A percentile compares a stretch with the other conserved stretches of the same genome.
These are phyloP conservation scores for Syrrhaptes paradoxus DNA, from an alignment of 2,113 vertebrate genomes.

Conservation along the genomic window DNA sequence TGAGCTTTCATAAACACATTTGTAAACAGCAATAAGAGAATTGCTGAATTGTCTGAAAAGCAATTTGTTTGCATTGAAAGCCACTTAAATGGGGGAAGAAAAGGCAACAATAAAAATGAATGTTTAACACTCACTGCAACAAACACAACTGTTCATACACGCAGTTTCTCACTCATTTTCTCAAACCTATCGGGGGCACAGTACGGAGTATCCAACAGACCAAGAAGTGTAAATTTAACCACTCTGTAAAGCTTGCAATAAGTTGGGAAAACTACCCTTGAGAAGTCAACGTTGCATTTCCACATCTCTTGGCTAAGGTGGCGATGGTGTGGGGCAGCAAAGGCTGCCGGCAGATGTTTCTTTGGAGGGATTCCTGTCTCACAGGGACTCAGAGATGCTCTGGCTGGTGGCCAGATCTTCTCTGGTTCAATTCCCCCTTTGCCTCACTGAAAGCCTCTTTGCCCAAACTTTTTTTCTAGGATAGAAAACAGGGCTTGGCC, in stretches of 20 bases:
- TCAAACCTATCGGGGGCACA: background rate
- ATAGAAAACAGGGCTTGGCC: background rate
- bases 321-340: background rate
- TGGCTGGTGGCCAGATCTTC: background rate
- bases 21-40: constrained; percentile 73
- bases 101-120: constrained; percentile 36
- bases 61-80: constrained; percentile 56
- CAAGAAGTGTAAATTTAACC: background rate
- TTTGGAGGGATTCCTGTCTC: background rate
- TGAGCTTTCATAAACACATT: constrained; percentile 73
- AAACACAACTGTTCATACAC: background rate
- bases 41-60: constrained; percentile 64
- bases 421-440: background rate
- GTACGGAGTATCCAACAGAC: background rate
- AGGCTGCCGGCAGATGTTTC: background rate
- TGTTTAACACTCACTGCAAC: constrained; percentile 37
- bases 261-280: background rate
- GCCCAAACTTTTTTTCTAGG: background rate
- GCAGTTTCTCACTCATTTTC: background rate
- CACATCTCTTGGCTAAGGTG: background rate
- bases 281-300: background rate
- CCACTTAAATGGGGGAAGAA: constrained; percentile 13
- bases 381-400: background rate
- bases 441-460: background rate
- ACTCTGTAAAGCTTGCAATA: background rate